Conservation (phyloP, 2,797 vertebrate species). For the Melanotaenia nigrans region DNA sequence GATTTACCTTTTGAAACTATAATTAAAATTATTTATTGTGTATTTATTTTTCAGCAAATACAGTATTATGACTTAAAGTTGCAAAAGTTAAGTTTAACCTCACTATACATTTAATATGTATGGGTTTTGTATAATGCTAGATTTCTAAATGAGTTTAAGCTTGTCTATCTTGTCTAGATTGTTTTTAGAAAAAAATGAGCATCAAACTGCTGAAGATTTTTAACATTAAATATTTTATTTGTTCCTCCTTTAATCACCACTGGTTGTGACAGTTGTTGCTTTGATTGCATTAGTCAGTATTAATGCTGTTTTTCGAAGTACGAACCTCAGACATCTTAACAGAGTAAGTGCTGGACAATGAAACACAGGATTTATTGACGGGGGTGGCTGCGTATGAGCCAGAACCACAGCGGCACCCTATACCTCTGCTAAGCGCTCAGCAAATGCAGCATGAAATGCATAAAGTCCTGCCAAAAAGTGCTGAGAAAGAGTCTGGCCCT, state of each 20-base stretch:
- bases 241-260: conserved; percentile 6
- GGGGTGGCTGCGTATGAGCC: conserved; percentile 36
- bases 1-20: not conserved
- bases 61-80: not conserved
- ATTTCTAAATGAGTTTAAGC: not conserved
- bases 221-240: not conserved
- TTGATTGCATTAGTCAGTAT: conserved; percentile 18
- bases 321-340: conserved; percentile 20
- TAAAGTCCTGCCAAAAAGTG: conserved; percentile 75
- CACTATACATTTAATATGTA: not conserved
- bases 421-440: conserved; percentile 59
- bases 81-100: not conserved
- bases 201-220: not conserved
- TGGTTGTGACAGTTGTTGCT: conserved; percentile 8
- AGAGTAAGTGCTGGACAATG: conserved; percentile 31
- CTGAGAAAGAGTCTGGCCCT: conserved; percentile 71
- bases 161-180: not conserved
- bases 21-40: not conserved
- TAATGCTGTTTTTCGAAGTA: conserved; percentile 22
- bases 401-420: conserved; percentile 49
- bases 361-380: conserved; percentile 21
- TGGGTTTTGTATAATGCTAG: not conserved
- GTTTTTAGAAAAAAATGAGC: not conserved
- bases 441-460: conserved; percentile 73
- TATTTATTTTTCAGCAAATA: not conserved